Evolutionary conservation across 30 jellyfish, hydroid and myxozoan genomes (phyloP).

Genomic region (Nemopilema nomurai): DNA sequence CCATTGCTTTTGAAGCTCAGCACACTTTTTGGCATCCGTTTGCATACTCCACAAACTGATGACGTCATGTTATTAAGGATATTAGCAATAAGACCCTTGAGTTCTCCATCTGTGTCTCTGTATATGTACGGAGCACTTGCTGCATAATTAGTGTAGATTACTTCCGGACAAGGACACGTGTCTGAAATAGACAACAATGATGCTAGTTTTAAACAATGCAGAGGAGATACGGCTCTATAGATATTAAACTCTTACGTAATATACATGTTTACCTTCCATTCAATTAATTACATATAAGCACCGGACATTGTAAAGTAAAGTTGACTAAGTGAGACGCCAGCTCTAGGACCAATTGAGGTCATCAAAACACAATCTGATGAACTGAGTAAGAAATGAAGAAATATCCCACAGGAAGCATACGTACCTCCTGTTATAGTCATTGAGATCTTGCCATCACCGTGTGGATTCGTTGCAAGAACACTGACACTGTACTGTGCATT

Average conservation of each 20-base stretch:
- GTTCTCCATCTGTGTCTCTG: background rate
- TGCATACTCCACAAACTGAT: conserved; percentile 27
- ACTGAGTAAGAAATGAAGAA: no score
- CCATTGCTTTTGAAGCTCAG: conserved; percentile 15
- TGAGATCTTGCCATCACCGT: conserved; percentile 56
- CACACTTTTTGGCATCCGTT: background rate
- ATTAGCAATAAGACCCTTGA: conserved; percentile 23
- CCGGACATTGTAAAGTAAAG: no score
- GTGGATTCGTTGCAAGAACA: conserved; percentile 27
- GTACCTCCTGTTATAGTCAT: conserved; percentile 24
- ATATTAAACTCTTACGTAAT: no score
- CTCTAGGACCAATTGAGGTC: no score
- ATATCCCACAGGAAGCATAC: no score
- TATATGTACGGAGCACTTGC: conserved; percentile 30
- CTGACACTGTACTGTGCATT: conserved; percentile 2
- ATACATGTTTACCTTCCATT: no score
- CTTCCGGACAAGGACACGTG: conserved; percentile 27
- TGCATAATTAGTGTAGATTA: conserved; percentile 8
- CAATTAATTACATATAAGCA: no score
- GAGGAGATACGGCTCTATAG: no score
- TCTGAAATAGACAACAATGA: background rate
- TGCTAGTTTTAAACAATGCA: no score
- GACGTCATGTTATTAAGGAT: conserved; percentile 15
- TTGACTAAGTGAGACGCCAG: no score
- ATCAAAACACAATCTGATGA: no score